phyloP scores from a whole-genome alignment of 2,797 vertebrate species.

The Podarcis siculus region DNA sequence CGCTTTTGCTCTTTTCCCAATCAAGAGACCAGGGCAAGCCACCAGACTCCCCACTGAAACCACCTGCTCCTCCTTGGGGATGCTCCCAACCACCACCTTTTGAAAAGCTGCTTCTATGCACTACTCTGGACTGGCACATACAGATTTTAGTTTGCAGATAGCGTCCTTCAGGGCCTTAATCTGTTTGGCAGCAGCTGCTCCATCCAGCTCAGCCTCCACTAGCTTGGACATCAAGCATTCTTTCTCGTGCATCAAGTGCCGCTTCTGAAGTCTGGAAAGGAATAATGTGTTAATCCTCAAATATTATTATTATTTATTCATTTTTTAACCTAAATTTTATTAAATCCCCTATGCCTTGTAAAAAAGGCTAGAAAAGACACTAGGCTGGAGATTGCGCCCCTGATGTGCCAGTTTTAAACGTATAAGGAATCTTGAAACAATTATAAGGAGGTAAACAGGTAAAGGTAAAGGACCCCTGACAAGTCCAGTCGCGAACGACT shows the following conservation, averaged over 20 bases:
- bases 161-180: slow-evolving; percentile 84
- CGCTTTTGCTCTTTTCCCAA: too few species aligned
- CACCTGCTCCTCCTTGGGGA: background rate
- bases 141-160: slow-evolving; percentile 81
- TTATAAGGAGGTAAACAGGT: background rate
- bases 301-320: background rate
- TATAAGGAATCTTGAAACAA: background rate
- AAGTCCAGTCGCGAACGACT: too few species aligned
- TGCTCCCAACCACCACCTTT: too few species aligned
- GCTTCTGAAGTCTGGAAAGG: slow-evolving; percentile 78
- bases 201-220: slow-evolving; percentile 87
- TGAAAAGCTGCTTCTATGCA: too few species aligned
- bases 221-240: slow-evolving; percentile 87
- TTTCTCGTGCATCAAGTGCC: slow-evolving; percentile 79
- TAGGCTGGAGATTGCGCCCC: background rate
- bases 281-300: slow-evolving; percentile 29
- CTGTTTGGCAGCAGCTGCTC: slow-evolving; percentile 86
- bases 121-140: slow-evolving; percentile 51
- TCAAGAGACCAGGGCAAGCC: too few species aligned
- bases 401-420: background rate
- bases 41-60: background rate
- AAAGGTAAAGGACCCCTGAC: too few species aligned
- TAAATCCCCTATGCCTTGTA: background rate
- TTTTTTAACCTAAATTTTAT: too few species aligned
- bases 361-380: background rate